Evolutionary conservation across 1,140 invertebrate species (phyloP), one percentile per base, ranked within the genome.

Genomic region (Philopotamus ludificatus): DNA sequence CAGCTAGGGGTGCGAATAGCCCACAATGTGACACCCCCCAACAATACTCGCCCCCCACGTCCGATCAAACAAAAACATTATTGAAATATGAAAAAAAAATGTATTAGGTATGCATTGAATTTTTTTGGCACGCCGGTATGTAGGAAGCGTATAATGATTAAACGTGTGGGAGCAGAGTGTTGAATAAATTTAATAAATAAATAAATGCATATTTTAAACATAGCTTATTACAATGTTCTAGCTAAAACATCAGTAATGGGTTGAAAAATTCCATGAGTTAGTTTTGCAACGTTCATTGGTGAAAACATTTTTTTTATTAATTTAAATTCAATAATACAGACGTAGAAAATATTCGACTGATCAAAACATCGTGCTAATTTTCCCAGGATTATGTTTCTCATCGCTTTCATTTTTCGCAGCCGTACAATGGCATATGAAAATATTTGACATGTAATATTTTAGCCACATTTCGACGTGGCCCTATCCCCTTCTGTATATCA

Each of bases 91-190:
- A 63, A 62, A 68, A 50, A 60, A 67, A 12, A 39, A 41, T 20
- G 34, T 68, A 68, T 68, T 67, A 59, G 47, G 45, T 68, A 68
- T 68, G 66, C 62, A 68, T 68, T 63, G 66, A 64, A 59, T 67
- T 67, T 54, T 54, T 4, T 50, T 18, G 18, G 1, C 22, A 3
- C 18, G 3, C 47, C 7, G 47, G 20, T 22, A 50, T n/a, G 12
- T 54, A 3, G 51, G 21, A 50, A 54, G 51, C 26, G 51, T 28
- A 22, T 4, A 15, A 15, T 28, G 55, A 58, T 58, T 58, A 58
- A 58, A 42, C 26, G 15, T 16, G 53, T 39, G 12, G 44, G 44
- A 8, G 44, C 10, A 4, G 44, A 47, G 44, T 9, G 8, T 47
- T 9, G 10, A 20, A 9, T 47, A 9, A 16, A 47, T 47, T 4